phyloP scores from a whole-genome alignment of 2,888 invertebrate genomes.

The Hypena proboscidalis region DNA sequence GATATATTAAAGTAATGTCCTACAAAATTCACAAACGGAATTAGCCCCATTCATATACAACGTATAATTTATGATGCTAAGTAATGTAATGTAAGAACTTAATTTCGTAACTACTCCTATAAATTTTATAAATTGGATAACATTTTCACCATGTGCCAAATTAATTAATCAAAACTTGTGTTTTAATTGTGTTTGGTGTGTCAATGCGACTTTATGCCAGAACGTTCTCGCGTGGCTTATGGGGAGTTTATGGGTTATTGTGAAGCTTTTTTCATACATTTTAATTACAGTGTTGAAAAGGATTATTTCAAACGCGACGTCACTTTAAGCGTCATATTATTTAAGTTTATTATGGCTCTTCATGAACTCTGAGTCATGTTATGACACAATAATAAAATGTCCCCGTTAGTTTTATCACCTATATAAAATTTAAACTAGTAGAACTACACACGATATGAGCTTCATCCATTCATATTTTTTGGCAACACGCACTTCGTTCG shows the following conservation, averaged over 20 bases:
- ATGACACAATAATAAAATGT: constrained; percentile 41
- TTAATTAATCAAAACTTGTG: constrained; percentile 29
- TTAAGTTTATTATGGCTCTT: constrained; percentile 37
- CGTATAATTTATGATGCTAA: constrained; percentile 24
- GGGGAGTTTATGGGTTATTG: constrained; percentile 18
- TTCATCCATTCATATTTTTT: constrained; percentile 38
- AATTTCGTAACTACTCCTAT: constrained; percentile 26
- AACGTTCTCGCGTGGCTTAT: constrained; percentile 13
- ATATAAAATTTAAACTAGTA: constrained; percentile 30
- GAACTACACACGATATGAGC: constrained; percentile 23
- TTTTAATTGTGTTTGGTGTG: constrained; percentile 16
- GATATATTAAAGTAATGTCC: constrained; percentile 29
- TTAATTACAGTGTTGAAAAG: constrained; percentile 15
- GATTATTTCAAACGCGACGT: constrained; percentile 40
- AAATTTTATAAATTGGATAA: constrained; percentile 32
- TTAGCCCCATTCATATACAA: constrained; percentile 18
- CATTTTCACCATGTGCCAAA: constrained; percentile 27
- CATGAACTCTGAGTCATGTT: constrained; percentile 40
- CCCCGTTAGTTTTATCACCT: constrained; percentile 34
- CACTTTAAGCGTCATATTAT: constrained; percentile 34
- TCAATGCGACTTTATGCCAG: constrained; percentile 9
- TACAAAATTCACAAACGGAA: constrained; percentile 17
- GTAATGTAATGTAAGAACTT: constrained; percentile 24
- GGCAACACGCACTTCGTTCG: constrained; percentile 28
- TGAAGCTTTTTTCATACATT: constrained; percentile 15